A percentile compares a stretch with the other conserved stretches of the same genome.
Evolutionary conservation across 2,113 vertebrate genomes (phyloP).

Genomic region (Polypterus senegalus): DNA sequence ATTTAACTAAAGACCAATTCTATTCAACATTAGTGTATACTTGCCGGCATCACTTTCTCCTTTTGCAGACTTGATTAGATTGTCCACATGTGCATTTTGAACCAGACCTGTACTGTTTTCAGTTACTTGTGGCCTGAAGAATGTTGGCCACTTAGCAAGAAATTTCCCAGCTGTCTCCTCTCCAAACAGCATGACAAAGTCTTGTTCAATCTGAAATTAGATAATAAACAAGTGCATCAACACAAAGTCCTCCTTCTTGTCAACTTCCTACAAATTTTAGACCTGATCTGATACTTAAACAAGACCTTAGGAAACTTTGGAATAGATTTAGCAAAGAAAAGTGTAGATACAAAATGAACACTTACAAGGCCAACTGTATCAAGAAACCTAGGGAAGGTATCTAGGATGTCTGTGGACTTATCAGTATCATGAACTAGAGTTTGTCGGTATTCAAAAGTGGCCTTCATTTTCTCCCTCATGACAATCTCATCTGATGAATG

Average conservation of each 20-base stretch:
- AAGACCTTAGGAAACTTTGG: no score
- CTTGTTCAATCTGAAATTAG: conserved; percentile 19
- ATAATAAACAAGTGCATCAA: no score
- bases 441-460: conserved; percentile 13
- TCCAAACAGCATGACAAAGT: conserved; percentile 19
- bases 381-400: conserved; percentile 12
- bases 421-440: conserved; percentile 4
- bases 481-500: conserved; percentile 6
- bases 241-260: no score
- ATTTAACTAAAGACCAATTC: no score
- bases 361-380: conserved; percentile 6
- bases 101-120: conserved; percentile 11
- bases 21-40: no score
- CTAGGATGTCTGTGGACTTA: conserved; percentile 8
- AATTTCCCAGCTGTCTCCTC: conserved; percentile 16
- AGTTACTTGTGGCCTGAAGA: conserved; percentile 16
- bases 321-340: no score
- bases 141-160: conserved; percentile 20
- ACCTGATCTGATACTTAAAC: no score
- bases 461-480: conserved; percentile 12
- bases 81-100: neutral
- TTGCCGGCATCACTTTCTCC: no score
- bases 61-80: no score
- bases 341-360: no score
- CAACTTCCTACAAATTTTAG: no score